phyloP scores from a whole-genome alignment of 2,113 vertebrate genomes.

The Mesoclemmys tuberculata region DNA sequence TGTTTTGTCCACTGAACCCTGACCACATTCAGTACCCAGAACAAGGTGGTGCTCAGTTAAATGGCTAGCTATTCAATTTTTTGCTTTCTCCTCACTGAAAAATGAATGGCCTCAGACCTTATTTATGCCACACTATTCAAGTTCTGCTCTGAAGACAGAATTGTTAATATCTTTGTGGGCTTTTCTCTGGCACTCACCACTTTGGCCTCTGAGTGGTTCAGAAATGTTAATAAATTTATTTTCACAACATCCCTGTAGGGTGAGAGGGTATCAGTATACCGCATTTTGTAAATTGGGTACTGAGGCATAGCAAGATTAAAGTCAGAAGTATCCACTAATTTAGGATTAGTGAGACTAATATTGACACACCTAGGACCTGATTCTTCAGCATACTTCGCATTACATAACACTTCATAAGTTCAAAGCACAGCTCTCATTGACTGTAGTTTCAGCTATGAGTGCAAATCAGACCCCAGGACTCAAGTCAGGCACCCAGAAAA shows the following conservation, averaged over 20 bases:
- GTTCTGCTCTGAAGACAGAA: not conserved
- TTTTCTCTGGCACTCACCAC: not conserved
- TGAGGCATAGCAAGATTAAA: not conserved
- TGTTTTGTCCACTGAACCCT: not conserved
- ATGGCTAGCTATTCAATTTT: not conserved
- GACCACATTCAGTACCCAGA: not conserved
- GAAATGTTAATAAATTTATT: not conserved
- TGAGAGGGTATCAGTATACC: not conserved
- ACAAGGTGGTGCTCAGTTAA: rapidly evolving
- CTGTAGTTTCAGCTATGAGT: no score
- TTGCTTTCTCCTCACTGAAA: not conserved
- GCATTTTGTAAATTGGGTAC: not conserved
- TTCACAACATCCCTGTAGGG: not conserved
- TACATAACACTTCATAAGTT: not conserved
- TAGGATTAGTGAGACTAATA: not conserved
- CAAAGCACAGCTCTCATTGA: no score
- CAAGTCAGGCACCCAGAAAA: not conserved
- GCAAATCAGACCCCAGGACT: not conserved
- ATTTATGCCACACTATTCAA: not conserved
- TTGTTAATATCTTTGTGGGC: not conserved
- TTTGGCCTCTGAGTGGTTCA: not conserved
- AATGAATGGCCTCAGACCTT: not conserved
- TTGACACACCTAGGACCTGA: not conserved
- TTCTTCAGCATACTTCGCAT: not conserved
- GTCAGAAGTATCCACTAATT: not conserved